Evolutionary conservation across 2,797 vertebrate species (phyloP), one percentile per base, ranked within the genome.

Genomic region (Spondyliosoma cantharus): DNA sequence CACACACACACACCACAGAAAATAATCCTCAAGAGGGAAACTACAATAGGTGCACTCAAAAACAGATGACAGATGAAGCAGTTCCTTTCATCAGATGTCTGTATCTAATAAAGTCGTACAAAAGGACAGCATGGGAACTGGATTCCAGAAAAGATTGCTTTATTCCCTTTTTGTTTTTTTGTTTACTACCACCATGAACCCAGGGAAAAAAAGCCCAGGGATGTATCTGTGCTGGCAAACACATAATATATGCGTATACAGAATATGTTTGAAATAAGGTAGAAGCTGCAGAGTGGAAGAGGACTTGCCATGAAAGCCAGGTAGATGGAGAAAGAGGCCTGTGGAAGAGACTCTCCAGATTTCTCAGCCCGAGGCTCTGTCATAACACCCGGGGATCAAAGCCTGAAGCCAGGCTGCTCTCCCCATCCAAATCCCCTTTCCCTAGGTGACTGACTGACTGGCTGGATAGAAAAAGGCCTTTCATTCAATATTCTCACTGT

Each of bases 401-500:
- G 94, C 91, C 86, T 87, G 78, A 79, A 91, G 92, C 87, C 76
- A 76, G 89, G 84, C 88, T 84, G 80, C 89, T 90, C 83, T 88
- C 87, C 80, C 86, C 85, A 81, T 81, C 86, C 78, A 92, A 88
- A 88, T 84, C 85, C 87, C 89, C 85, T 74, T 86, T 84, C 86
- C 89, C 91, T 71, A 14, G 86, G 86, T 88, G 89, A 84, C 86
- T 87, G 88, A 59, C 83, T 90, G 88, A 77, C 85, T 90, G 84
- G 75, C 67, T 90, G 85, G 79, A 81, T 89, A 76, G 88, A 91
- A 87, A 79, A 79, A 78, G 85, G 78, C 86, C 90, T 94, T 94
- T 94, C 93, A 95, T 95, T 95, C 89, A 74, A 91, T 91, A 95
- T 95, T 95, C 93, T 94, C 90, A 93, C 90, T 95, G 94, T 94